These are phyloP conservation scores for Ceriagrion tenellum DNA, from an alignment of 2,888 invertebrate genomes.

Conservation along the genomic window DNA sequence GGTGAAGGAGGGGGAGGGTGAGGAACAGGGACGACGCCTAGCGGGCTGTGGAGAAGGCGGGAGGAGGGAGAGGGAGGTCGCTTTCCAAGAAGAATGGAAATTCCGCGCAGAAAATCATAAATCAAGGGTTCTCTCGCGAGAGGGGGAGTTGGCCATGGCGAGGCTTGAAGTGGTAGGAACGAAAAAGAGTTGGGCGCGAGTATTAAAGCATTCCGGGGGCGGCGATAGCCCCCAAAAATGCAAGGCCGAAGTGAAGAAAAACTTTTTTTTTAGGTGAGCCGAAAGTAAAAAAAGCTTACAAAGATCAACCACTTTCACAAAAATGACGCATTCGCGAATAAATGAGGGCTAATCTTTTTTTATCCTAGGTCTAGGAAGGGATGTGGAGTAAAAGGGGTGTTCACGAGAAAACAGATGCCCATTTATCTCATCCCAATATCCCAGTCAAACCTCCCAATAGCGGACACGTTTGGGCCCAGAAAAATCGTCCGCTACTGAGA, in stretches of 20 bases:
- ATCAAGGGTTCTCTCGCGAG: not conserved
- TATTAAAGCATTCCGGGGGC: not conserved
- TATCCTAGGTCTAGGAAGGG: not conserved
- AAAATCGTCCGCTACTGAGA: too few relatives aligned
- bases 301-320: not conserved
- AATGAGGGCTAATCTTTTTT: slow-evolving; percentile 24
- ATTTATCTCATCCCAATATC: too few relatives aligned
- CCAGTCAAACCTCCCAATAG: too few relatives aligned
- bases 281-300: not conserved
- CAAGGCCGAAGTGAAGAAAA: not conserved
- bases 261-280: not conserved
- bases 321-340: not conserved
- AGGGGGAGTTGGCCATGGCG: not conserved
- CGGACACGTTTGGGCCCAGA: too few relatives aligned
- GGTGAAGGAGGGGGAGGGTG: not conserved
- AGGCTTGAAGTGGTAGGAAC: not conserved
- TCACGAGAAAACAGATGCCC: not conserved
- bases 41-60: not conserved
- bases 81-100: slow-evolving; percentile 21
- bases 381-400: not conserved
- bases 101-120: slow-evolving; percentile 56
- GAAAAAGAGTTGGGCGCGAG: not conserved
- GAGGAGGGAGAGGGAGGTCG: not conserved
- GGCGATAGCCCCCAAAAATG: slow-evolving; percentile 23
- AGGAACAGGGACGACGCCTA: not conserved